phyloP scores from a whole-genome alignment of 2,888 invertebrate genomes.

The Drosophila formosana region DNA sequence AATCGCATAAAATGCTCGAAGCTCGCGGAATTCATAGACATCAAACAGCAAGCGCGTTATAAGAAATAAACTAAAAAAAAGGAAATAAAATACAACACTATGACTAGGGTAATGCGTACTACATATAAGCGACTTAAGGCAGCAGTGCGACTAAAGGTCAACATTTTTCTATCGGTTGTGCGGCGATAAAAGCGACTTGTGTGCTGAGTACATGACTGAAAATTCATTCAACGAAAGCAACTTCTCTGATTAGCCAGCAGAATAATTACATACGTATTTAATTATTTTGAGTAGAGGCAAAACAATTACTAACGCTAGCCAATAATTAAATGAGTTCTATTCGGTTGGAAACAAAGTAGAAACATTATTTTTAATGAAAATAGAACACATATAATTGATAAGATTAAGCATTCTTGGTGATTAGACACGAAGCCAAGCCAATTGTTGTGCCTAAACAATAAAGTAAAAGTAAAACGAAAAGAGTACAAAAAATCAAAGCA shows the following conservation, averaged over 20 bases:
- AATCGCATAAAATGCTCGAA: slow-evolving; percentile 24
- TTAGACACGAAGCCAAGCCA: slow-evolving; percentile 13
- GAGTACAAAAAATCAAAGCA: slow-evolving; percentile 7
- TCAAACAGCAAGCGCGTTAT: slow-evolving; percentile 33
- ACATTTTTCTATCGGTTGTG: slow-evolving; percentile 38
- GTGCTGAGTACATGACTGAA: slow-evolving; percentile 14
- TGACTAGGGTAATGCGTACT: slow-evolving; percentile 25
- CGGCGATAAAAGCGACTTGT: slow-evolving; percentile 64
- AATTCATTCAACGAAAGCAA: slow-evolving; percentile 11
- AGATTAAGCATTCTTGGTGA: slow-evolving; percentile 45
- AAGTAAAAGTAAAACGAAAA: slow-evolving; percentile 35
- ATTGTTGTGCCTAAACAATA: slow-evolving; percentile 2
- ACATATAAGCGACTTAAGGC: slow-evolving; percentile 8
- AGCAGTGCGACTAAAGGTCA: slow-evolving; percentile 69
- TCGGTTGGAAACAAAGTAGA: slow-evolving; percentile 19
- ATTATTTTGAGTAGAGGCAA: neutral
- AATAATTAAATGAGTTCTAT: slow-evolving; percentile 18
- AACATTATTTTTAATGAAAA: slow-evolving; percentile 20
- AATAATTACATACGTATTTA: slow-evolving; percentile 6
- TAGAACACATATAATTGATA: slow-evolving; percentile 49
- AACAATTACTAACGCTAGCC: neutral
- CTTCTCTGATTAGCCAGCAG: slow-evolving; percentile 1
- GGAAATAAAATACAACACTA: neutral
- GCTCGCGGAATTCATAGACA: slow-evolving; percentile 22
- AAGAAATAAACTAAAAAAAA: slow-evolving; percentile 4